Evolutionary conservation across 2,888 invertebrate genomes (phyloP), one percentile per base, ranked within the genome.

Genomic region (Clunio marinus): DNA sequence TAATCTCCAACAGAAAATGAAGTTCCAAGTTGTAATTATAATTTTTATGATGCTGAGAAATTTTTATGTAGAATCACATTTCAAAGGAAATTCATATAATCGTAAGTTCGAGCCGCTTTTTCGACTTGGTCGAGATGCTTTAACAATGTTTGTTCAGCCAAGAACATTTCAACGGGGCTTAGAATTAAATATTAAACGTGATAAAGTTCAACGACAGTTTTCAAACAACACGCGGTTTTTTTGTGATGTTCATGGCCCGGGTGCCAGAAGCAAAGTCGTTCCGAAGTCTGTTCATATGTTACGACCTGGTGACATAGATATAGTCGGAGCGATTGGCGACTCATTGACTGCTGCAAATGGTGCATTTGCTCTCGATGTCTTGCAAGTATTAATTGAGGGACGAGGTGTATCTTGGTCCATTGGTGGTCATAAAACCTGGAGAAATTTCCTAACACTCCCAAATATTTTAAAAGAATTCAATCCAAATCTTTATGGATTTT

Each of bases 381-480:
- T 78, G 0, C 77, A 82, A 3, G 72, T 83, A 0, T 51, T 74
- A 0, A 74, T 78, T 0, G 82, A 83, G 73, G 82, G 82, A 74
- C 75, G 81, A 25, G 83, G 83, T 1, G 72, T 80, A 1, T 76
- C 79, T 1, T 82, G 80, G 79, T 77, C 80, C 8, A 80, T 79
- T 71, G 83, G 84, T 4, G 84, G 84, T 0, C 79, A 82, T 72
- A 80, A 76, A 5, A 80, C 77, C 25, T 84, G 84, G 84, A 76
- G 80, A 46, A 75, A 80, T 69, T 81, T 76, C 72, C 72, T 83
- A 13, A 84, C 84, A 0, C 55, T 85, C 51, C 84, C 85, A 10
- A 85, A 86, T 75, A 83, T 86, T 51, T 73, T 86, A 15, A 84
- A 84, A 73, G 83, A 82, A 73, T 88, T 83, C 74, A 88, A 87